A percentile compares a stretch with the other conserved stretches of the same genome.
Conservation (phyloP, 2,113 vertebrate species). For the Sakesphorus luctuosus region DNA sequence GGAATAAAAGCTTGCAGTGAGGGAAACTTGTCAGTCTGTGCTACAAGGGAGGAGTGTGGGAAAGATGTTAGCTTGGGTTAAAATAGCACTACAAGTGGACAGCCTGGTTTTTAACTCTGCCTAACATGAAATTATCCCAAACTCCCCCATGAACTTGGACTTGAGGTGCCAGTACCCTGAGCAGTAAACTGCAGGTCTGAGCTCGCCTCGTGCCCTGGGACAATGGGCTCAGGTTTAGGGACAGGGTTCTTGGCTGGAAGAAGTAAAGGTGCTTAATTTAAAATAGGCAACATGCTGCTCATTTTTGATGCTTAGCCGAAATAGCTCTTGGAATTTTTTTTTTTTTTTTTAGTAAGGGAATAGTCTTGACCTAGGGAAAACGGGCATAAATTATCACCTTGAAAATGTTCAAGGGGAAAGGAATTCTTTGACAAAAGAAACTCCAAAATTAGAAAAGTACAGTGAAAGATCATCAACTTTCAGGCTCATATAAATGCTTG, state of each 20-base stretch:
- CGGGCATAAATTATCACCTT: not conserved
- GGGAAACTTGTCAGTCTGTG: conserved; percentile 16
- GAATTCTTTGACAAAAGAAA: not conserved
- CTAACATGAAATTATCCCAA: conserved; percentile 32
- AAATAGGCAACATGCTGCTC: accelerated
- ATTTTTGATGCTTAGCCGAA: not conserved
- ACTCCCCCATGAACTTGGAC: not conserved
- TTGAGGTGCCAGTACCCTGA: accelerated
- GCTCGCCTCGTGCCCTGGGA: accelerated
- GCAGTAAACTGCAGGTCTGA: not conserved
- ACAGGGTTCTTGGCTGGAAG: not conserved
- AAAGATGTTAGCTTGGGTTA: conserved; percentile 43
- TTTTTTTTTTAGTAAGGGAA: not conserved
- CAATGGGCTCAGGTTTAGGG: not conserved
- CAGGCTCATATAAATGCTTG: conserved; percentile 4
- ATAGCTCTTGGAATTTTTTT: not conserved
- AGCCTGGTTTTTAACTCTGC: not conserved
- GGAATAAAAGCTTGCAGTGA: not conserved
- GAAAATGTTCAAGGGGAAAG: not conserved
- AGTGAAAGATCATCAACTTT: not conserved
- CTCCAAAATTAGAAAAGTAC: not conserved
- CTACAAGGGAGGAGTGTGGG: conserved; percentile 39
- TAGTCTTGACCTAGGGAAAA: not conserved
- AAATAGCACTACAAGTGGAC: not conserved
- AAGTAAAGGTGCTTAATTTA: not conserved